Evolutionary conservation across 1,140 invertebrate species (phyloP).

Genomic region (Sycophaga agraensis): DNA sequence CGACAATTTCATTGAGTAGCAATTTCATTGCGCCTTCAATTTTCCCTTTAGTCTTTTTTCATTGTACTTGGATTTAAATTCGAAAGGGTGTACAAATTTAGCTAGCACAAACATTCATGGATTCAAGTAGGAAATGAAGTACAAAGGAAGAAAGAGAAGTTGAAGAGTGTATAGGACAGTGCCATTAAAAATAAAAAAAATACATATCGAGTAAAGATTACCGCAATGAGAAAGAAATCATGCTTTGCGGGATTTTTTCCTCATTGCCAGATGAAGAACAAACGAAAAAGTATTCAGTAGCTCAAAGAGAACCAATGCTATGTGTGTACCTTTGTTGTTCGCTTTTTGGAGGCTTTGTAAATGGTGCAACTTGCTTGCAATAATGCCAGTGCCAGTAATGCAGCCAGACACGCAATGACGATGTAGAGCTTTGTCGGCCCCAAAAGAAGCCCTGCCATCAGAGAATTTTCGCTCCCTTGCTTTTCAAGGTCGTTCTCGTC

Average conservation of each 20-base stretch:
- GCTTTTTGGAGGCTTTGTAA: conserved; percentile 67
- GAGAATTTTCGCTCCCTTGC: conserved; percentile 40
- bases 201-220: not conserved
- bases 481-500: conserved; percentile 38
- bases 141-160: conserved; percentile 16
- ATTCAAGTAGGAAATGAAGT: not conserved
- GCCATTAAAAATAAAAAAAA: not conserved
- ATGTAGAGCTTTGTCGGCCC: conserved; percentile 72
- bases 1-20: too few relatives aligned
- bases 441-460: conserved; percentile 44
- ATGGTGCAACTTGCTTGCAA: conserved; percentile 84
- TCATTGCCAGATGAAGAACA: not conserved
- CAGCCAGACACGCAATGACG: conserved; percentile 78
- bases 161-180: conserved; percentile 1
- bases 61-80: too few relatives aligned
- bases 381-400: conserved; percentile 75
- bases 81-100: too few relatives aligned
- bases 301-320: not conserved
- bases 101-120: not conserved
- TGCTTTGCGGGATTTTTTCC: too few relatives aligned
- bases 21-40: too few relatives aligned
- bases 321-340: conserved; percentile 63
- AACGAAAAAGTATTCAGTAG: not conserved
- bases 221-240: conserved; percentile 5
- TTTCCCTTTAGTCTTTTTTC: too few relatives aligned